phyloP scores from a whole-genome alignment of 2,797 vertebrate genomes.

The Typhlichthys subterraneus region DNA sequence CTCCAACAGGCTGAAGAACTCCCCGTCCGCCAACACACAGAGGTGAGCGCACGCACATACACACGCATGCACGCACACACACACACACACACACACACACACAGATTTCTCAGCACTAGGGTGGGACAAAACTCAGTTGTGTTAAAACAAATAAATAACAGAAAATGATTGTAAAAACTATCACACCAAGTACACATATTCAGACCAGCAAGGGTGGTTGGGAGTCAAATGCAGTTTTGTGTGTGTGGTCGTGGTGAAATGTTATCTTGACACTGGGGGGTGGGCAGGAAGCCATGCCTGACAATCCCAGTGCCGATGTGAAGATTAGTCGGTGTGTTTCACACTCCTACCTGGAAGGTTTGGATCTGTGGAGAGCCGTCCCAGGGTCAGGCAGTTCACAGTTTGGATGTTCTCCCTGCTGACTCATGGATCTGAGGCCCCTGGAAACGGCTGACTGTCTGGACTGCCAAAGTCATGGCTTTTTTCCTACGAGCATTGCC shows the following conservation, averaged over 20 bases:
- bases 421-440: conserved; percentile 74
- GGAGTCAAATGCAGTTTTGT: background rate
- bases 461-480: conserved; percentile 60
- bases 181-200: too few relatives aligned
- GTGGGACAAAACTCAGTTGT: too few relatives aligned
- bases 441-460: conserved; percentile 61
- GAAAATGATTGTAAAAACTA: too few relatives aligned
- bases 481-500: conserved; percentile 40
- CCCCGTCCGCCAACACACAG: conserved; percentile 98
- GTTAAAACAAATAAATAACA: too few relatives aligned
- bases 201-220: conserved; percentile 6
- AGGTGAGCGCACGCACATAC: conserved; percentile 80
- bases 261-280: background rate
- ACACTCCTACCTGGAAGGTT: conserved; percentile 32
- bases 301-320: conserved; percentile 2
- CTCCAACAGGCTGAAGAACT: conserved; percentile 99
- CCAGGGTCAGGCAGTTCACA: conserved; percentile 70
- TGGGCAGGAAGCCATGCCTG: conserved; percentile 9
- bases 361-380: conserved; percentile 46
- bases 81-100: background rate
- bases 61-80: too few relatives aligned
- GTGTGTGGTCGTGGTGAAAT: conserved; percentile 12
- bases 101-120: background rate
- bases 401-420: conserved; percentile 72
- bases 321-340: conserved; percentile 10